Evolutionary conservation across 1,140 invertebrate genomes (phyloP), one percentile per base, ranked within the genome.

Genomic region (Hestina assimilis): DNA sequence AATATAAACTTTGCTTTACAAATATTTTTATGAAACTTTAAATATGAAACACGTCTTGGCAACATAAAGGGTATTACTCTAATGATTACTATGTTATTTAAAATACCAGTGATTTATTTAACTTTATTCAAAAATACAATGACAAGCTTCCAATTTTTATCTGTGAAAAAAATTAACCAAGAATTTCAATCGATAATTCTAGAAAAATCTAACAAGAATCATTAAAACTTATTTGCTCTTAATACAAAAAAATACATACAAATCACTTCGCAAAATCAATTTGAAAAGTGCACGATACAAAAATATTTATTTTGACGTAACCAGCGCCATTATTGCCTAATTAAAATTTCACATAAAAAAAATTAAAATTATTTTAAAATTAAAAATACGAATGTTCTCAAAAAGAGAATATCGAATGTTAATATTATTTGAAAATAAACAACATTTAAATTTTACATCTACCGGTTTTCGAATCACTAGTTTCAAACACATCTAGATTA

Each of bases 261-360:
- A 53, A 62, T 42, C 59, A 65, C 63, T 48, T 63, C 65, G 59
- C 63, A 57, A 57, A 62, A 57, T 38, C 29, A 57, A 53, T 35
- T 47, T 26, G 35, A 40, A 28, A 48, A 42, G 38, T 59, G 55
- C 46, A n/a, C 51, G 52, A 58, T 79, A 79, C 67, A 82, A 81
- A 81, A 81, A 81, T 81, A 81, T 75, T 42, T 69, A 55, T 65
- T 38, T 57, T 41, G 72, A 76, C 73, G 71, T 75, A 61, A 59
- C 78, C 75, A 79, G 73, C 78, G 73, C 65, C 75, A 48, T 67
- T 70, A 66, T 29, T 46, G 38, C 24, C 41, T 53, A 45, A 53
- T 53, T 21, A 53, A 53, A 52, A 52, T 1, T 53, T 53, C 43
- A 53, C 19, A 38, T 43, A 53, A 53, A 45, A 53, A 53, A 43